Base-by-base conservation (phyloP, 2,113 vertebrate genomes). In the Sus scrofa region DNA sequence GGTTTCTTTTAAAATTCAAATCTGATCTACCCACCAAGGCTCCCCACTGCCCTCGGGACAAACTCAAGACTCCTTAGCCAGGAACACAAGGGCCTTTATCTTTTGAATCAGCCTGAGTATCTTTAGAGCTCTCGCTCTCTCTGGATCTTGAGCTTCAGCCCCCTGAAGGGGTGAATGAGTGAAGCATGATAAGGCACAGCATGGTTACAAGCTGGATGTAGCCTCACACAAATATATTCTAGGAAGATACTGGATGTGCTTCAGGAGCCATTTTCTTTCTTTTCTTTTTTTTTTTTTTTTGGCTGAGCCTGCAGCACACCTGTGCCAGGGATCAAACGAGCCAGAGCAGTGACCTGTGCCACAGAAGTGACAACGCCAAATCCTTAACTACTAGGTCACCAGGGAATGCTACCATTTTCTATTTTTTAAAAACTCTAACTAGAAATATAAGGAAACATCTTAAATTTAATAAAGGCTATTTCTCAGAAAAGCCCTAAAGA, bases 401-500 rank as follows among this genome's bases (percentile, higher is more conserved):
- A n/a, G n/a, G n/a, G n/a, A n/a, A n/a, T n/a, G n/a, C n/a, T n/a
- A n/a, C n/a, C n/a, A n/a, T n/a, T n/a, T n/a, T n/a, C n/a, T n/a
- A n/a, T n/a, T n/a, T n/a, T n/a, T n/a, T n/a, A n/a, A n/a, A 62
- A 62, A 62, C 20, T 62, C 32, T 62, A 89, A 93, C 71, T 74
- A 60, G 22, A 27, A 73, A 65, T 70, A 68, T 54, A 86, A 86
- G 24, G 10, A 74, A 67, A 74, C 11, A 19, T 89, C 39, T 85
- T 94, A 94, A 74, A 74, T 91, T 87, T 67, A 85, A 68, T 44
- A 83, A 63, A 65, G 16, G n/a, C 52, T 26, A 34, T 50, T 86
- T 96, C 34, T 90, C 37, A 88, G 73, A 62, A 88, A 87, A 32
- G 24, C 62, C 68, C 39, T 94, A 67, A 90, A 75, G 13, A 86